These are phyloP conservation scores for Tetrao urogallus DNA, from an alignment of 2,113 vertebrate genomes.

Conservation along the genomic window DNA sequence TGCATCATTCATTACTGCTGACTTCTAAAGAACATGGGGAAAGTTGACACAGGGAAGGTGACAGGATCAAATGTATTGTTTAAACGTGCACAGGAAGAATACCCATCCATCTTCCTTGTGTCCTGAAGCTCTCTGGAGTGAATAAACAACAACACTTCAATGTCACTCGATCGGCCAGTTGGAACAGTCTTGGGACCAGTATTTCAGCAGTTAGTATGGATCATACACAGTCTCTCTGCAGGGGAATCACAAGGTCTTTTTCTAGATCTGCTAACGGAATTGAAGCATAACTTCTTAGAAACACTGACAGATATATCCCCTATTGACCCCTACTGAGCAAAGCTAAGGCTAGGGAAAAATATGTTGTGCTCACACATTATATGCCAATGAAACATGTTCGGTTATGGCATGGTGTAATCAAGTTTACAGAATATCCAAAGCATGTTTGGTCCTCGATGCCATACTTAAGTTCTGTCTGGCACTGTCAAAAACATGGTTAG, in stretches of 20 bases:
- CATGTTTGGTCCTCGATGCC: background rate
- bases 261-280: background rate
- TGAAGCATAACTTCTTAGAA: conserved; percentile 1
- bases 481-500: background rate
- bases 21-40: conserved; percentile 21
- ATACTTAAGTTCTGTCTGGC: background rate
- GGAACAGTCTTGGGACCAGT: conserved; percentile 40
- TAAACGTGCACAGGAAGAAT: conserved; percentile 23
- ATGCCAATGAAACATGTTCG: background rate
- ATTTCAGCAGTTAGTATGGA: background rate
- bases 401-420: background rate
- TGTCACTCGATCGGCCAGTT: conserved; percentile 26
- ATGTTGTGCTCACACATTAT: background rate
- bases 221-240: background rate
- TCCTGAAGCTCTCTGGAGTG: background rate
- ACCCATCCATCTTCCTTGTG: background rate
- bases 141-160: conserved; percentile 38
- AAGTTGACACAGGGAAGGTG: conserved; percentile 13
- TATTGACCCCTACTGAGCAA: background rate
- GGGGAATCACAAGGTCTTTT: conserved; percentile 14
- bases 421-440: background rate
- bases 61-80: conserved; percentile 48
- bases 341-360: background rate
- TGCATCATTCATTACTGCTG: conserved; percentile 54
- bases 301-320: background rate